phyloP scores from a whole-genome alignment of 2,113 vertebrate species.

The Phaethon lepturus region DNA sequence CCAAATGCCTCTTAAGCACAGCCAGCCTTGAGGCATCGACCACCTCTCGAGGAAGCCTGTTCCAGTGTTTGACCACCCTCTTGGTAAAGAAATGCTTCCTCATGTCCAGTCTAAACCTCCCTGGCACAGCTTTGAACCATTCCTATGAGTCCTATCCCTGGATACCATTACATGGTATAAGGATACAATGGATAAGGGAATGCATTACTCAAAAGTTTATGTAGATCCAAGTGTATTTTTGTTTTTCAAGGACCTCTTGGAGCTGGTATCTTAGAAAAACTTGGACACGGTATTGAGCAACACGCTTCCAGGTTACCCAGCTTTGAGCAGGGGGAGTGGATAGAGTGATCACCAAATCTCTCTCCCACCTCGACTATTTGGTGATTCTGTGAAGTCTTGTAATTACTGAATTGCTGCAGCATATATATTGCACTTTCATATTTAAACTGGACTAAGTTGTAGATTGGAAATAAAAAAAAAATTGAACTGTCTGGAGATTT shows the following conservation, averaged over 20 bases:
- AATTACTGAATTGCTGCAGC: not conserved
- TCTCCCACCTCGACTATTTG: not conserved
- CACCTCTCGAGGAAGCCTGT: no score
- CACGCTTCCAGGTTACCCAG: fast-evolving
- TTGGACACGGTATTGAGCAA: fast-evolving
- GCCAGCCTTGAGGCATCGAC: no score
- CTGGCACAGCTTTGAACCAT: no score
- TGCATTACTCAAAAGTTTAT: not conserved
- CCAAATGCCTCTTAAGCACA: no score
- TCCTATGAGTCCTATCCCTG: no score
- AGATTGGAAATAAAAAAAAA: not conserved
- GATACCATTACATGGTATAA: no score
- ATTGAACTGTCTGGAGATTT: not conserved
- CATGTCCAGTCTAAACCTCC: no score
- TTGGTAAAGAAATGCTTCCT: no score
- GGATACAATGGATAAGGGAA: not conserved
- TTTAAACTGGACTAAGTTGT: not conserved
- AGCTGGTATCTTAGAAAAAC: not conserved
- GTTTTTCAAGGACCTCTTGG: not conserved
- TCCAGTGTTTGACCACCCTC: no score
- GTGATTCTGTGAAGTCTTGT: not conserved
- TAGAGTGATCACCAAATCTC: not conserved
- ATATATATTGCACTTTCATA: not conserved
- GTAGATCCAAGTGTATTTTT: not conserved
- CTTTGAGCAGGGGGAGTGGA: not conserved